These are phyloP conservation scores for Drosophila grimshawi DNA, from an alignment of 1,140 invertebrate species.

Conservation along the genomic window DNA sequence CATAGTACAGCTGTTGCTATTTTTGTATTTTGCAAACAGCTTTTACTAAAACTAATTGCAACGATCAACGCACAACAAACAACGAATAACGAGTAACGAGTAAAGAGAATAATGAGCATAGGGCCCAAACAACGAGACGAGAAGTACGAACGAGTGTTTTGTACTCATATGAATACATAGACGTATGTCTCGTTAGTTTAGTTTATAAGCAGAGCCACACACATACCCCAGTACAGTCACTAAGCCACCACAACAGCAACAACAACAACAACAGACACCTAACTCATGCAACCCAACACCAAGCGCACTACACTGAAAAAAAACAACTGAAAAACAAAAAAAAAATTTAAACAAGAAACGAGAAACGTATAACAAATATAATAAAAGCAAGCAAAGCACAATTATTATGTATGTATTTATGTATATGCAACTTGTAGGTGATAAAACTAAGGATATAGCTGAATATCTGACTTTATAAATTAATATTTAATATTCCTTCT, in stretches of 20 bases:
- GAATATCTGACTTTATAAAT: conserved; percentile 37
- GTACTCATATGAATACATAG: background rate
- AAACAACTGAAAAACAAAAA: conserved; percentile 26
- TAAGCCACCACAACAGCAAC: conserved; percentile 44
- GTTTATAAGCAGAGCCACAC: conserved; percentile 22
- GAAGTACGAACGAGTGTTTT: conserved; percentile 3
- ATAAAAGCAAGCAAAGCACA: conserved; percentile 37
- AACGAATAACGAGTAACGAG: conserved; percentile 33
- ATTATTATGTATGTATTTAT: conserved; percentile 53
- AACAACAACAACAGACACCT: conserved; percentile 50
- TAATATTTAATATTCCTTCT: conserved; percentile 69
- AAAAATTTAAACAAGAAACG: conserved; percentile 2
- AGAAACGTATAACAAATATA: conserved; percentile 17
- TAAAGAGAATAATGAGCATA: conserved; percentile 5
- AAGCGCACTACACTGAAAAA: conserved; percentile 57
- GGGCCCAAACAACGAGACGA: conserved; percentile 9
- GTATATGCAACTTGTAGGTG: conserved; percentile 37
- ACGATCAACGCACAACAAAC: conserved; percentile 36
- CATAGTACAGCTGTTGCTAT: conserved; percentile 47
- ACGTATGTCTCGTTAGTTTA: conserved; percentile 1
- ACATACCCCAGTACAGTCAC: conserved; percentile 53
- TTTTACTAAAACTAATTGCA: conserved; percentile 43
- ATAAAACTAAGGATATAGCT: conserved; percentile 36
- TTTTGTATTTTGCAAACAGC: conserved; percentile 56
- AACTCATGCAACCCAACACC: conserved; percentile 36